Base-by-base conservation (phyloP, 2,797 vertebrate species). In the Brotula barbata region DNA sequence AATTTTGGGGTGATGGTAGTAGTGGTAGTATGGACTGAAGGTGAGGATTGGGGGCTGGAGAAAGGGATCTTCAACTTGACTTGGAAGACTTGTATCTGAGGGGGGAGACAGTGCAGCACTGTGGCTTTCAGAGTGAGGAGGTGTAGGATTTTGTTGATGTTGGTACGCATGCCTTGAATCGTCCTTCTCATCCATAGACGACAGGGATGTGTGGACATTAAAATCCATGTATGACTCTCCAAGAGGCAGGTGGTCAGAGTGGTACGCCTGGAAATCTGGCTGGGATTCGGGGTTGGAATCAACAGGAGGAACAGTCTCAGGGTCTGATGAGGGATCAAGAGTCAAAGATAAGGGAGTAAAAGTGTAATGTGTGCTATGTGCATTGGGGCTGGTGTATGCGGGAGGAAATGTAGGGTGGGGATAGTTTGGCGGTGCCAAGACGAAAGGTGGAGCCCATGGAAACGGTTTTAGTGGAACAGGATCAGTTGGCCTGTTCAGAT, bases 1-100 rank as follows among this genome's bases (percentile, higher is more conserved):
- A 8, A 84, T 84, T 71, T 90, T 87, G 20, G 87, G 87, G 44
- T 78, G 85, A 67, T 88, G 81, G 74, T 88, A 88, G 74, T 80
- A 83, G 67, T 87, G 86, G 75, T 86, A 89, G 61, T 84, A 87
- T 1, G 78, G 79, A 61, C 56, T 73, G 47, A 78, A 85, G 37
- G 68, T 10, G 0, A 71, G 46, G 34, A 53, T 47, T 1, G 40
- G 68, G 31, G 72, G 64, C 33, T 56, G 76, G 17, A 57, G 44
- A 39, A 58, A 36, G 23, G 51, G 58, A 0, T 39, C 42, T 40
- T 64, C 58, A 1, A 10, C 14, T 17, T 53, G 71, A 44, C 5
- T 36, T 5, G 28, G 55, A 13, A 40, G 60, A 2, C 2, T 42
- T 19, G 54, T 5, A 0, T 56, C 19, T 7, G 23, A 25, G 5